Percentiles rank a stretch among this genome's conserved stretches.
These are phyloP conservation scores for Phasia obesa DNA, from an alignment of 2,888 invertebrate species.

Conservation along the genomic window DNA sequence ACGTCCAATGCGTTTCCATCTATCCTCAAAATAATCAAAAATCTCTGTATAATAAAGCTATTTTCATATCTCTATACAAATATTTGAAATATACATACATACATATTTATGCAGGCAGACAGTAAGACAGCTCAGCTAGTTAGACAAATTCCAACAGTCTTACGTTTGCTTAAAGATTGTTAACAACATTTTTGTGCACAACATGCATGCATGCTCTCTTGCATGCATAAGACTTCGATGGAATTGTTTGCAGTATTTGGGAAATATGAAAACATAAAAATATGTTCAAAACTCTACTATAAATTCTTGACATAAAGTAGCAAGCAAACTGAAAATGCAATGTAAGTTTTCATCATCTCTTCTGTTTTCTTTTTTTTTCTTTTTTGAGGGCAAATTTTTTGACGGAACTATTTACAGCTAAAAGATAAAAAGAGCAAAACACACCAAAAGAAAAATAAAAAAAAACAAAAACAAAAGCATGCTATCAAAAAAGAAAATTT, in stretches of 20 bases:
- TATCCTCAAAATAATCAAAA: conserved; percentile 5
- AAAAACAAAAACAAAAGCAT: conserved; percentile 7
- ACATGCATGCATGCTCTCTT: conserved; percentile 5
- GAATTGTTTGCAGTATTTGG: neutral
- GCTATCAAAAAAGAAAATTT: conserved; percentile 12
- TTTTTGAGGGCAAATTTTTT: too few species aligned
- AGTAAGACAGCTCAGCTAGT: too few species aligned
- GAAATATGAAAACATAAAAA: conserved; percentile 21
- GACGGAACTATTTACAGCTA: neutral
- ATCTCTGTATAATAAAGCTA: too few species aligned
- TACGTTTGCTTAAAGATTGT: neutral
- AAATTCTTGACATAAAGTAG: conserved; percentile 36
- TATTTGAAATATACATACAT: neutral
- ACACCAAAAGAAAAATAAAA: too few species aligned
- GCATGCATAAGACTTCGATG: conserved; percentile 24
- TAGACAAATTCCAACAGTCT: conserved; percentile 12
- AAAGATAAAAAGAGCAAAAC: neutral
- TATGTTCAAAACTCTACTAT: too few species aligned
- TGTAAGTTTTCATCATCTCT: too few species aligned
- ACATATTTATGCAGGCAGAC: too few species aligned
- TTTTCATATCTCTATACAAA: neutral
- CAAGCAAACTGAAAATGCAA: neutral
- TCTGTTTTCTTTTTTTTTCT: too few species aligned
- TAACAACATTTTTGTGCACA: conserved; percentile 20
- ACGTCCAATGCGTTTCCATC: too few species aligned